Conservation (phyloP, 2,888 invertebrate species). For the Sabellastarte sp. region DNA sequence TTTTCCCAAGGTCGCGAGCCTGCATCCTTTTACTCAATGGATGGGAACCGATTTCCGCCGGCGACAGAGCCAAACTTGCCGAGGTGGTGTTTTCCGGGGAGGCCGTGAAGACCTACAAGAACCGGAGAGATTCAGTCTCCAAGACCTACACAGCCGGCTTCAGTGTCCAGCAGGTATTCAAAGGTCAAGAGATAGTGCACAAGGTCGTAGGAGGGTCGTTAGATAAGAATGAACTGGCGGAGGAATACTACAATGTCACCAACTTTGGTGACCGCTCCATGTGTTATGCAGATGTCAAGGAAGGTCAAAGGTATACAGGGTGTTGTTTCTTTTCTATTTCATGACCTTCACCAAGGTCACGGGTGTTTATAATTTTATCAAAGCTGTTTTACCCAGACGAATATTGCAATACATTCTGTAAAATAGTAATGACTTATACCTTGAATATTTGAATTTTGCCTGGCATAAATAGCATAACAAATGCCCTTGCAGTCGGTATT, state of each 20-base stretch:
- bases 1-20: not conserved
- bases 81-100: constrained; percentile 44
- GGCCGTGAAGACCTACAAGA: constrained; percentile 41
- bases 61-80: constrained; percentile 41
- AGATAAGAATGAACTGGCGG: too few relatives aligned
- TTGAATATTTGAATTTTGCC: too few relatives aligned
- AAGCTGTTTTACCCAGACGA: too few relatives aligned
- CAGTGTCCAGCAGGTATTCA: constrained; percentile 34
- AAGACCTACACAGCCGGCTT: constrained; percentile 40
- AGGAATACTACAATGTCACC: constrained; percentile 44
- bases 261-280: constrained; percentile 55
- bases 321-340: too few relatives aligned
- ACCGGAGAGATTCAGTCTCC: constrained; percentile 28
- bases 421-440: too few relatives aligned
- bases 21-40: constrained; percentile 54
- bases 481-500: too few relatives aligned
- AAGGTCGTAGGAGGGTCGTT: not conserved
- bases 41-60: constrained; percentile 49
- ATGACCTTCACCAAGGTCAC: too few relatives aligned
- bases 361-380: too few relatives aligned
- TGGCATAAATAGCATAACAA: too few relatives aligned
- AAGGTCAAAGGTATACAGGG: constrained; percentile 45
- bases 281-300: constrained; percentile 53
- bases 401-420: too few relatives aligned
- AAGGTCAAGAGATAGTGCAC: constrained; percentile 27